phyloP scores from a whole-genome alignment of 1,140 invertebrate genomes.

The Drosophila arizonae region DNA sequence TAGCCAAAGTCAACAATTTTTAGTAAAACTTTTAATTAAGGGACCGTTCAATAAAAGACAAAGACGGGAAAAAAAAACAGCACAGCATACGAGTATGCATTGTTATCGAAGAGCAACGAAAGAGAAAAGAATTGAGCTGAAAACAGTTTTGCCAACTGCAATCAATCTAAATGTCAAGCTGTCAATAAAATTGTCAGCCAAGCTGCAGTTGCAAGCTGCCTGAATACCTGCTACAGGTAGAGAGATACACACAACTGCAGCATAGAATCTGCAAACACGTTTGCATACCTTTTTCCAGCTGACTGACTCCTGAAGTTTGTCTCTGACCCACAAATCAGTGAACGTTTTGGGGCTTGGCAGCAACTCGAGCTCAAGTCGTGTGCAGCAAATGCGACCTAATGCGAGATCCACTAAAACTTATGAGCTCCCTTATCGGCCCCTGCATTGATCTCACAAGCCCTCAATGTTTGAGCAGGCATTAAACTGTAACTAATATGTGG shows the following conservation, averaged over 20 bases:
- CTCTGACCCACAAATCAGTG: conserved; percentile 46
- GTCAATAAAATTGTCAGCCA: conserved; percentile 77
- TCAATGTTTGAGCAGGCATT: not conserved
- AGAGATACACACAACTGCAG: not conserved
- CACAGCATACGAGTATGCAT: conserved; percentile 13
- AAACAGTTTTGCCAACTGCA: conserved; percentile 65
- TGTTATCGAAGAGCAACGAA: conserved; percentile 7
- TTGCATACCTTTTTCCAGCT: conserved; percentile 67
- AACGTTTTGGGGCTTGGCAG: not conserved
- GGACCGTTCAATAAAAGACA: conserved; percentile 19
- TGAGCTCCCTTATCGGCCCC: not conserved
- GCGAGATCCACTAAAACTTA: conserved; percentile 14
- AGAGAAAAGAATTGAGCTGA: conserved; percentile 1
- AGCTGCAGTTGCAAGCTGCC: conserved; percentile 43
- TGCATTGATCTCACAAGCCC: conserved; percentile 37
- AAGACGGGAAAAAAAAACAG: not conserved
- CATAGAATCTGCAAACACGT: conserved; percentile 52
- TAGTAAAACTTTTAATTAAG: conserved; percentile 72
- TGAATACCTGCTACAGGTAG: not conserved
- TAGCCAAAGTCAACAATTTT: conserved; percentile 52
- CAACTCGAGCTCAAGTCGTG: conserved; percentile 54
- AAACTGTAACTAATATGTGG: not conserved
- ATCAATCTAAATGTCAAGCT: conserved; percentile 77
- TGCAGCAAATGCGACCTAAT: conserved; percentile 58
- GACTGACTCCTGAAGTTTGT: conserved; percentile 45